Evolutionary conservation across 2,113 vertebrate species (phyloP).

Genomic region (Azemiops feae): DNA sequence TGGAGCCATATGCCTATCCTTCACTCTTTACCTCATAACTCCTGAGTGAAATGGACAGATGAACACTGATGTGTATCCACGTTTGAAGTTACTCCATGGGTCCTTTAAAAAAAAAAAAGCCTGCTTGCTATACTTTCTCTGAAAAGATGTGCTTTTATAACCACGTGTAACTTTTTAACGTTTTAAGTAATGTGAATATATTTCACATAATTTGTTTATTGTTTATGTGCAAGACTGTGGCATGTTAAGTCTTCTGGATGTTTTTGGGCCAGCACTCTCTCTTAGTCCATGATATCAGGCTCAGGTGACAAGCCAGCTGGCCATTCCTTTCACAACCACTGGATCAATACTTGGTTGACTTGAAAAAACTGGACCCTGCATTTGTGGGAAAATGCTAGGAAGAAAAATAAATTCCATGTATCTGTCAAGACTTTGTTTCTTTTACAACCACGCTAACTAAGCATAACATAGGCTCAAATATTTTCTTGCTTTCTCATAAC

Average conservation of each 20-base stretch:
- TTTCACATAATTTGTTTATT: no score
- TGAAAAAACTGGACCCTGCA: neutral
- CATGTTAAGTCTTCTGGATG: neutral
- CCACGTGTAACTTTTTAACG: neutral
- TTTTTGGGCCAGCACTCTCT: neutral
- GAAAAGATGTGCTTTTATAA: neutral
- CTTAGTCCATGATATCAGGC: neutral
- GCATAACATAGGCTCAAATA: neutral
- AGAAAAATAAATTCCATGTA: constrained; percentile 31
- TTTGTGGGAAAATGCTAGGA: neutral
- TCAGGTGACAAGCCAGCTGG: neutral
- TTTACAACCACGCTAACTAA: neutral
- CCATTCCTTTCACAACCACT: no score
- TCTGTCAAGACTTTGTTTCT: no score
- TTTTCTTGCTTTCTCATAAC: neutral
- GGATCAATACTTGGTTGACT: neutral
- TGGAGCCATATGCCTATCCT: neutral
- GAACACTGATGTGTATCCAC: neutral
- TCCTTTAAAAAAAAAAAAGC: neutral
- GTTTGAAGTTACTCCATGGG: neutral
- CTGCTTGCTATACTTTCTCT: neutral
- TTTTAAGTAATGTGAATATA: neutral
- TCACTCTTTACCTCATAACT: neutral
- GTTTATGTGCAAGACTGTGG: no score
- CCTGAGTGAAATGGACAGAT: neutral